A percentile compares a stretch with the other conserved stretches of the same genome.
Evolutionary conservation across 2,888 invertebrate genomes (phyloP).

Genomic region (Hofmannophila pseudospretella): DNA sequence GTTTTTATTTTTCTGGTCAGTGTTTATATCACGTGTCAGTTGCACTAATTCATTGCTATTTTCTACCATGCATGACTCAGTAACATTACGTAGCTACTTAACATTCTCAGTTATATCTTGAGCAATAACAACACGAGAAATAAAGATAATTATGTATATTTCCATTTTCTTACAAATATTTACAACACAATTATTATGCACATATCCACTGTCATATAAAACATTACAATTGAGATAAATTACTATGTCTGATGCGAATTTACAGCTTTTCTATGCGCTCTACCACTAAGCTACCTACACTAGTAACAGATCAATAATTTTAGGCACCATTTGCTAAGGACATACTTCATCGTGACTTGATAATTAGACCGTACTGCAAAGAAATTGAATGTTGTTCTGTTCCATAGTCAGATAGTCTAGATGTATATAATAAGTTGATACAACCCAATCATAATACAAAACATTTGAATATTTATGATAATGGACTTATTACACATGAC

Average conservation of each 20-base stretch:
- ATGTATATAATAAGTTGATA: neutral
- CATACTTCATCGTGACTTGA: conserved; percentile 6
- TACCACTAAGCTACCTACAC: conserved; percentile 42
- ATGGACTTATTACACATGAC: no score
- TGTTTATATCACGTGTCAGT: no score
- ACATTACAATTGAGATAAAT: conserved; percentile 69
- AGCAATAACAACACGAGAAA: conserved; percentile 50
- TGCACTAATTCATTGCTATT: no score
- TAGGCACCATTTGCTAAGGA: conserved; percentile 59
- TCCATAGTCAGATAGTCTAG: neutral
- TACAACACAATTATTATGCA: conserved; percentile 72
- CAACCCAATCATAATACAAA: neutral
- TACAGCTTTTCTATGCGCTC: conserved; percentile 47
- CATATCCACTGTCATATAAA: conserved; percentile 70
- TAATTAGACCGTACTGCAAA: neutral
- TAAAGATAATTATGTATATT: conserved; percentile 72
- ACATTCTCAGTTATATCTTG: no score
- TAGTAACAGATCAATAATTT: conserved; percentile 58
- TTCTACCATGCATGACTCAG: no score
- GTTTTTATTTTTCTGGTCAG: no score
- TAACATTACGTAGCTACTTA: no score
- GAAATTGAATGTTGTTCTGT: neutral
- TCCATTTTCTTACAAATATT: conserved; percentile 71
- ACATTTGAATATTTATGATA: neutral
- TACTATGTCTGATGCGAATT: conserved; percentile 59